Evolutionary conservation across 1,140 invertebrate species (phyloP), one percentile per base, ranked within the genome.

Genomic region (Bombyx mandarina): DNA sequence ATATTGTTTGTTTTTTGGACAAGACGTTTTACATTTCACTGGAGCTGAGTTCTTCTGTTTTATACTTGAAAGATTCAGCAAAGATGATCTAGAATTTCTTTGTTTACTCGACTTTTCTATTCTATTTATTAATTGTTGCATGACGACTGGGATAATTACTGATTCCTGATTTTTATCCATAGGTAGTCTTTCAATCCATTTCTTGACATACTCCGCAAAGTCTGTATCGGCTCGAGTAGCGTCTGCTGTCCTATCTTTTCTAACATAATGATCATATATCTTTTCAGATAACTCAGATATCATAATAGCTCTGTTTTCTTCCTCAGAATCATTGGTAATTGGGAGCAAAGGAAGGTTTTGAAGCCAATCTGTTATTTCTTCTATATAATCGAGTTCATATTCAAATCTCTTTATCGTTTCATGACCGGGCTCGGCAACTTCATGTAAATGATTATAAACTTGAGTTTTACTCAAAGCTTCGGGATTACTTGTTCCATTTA

Each of bases 281-380:
- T 68, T 69, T 56, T 75, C 63, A 35, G 71, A 56, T 26, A 78
- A 54, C 10, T 71, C 64, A 52, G 45, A 63, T 47, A 78, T 67
- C 63, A 71, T 72, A 54, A 51, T 58, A 22, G 64, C 55, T 46
- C 58, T 64, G 43, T 43, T 18, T 43, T 60, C 54, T 47, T 63
- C 46, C 12, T 57, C 50, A 43, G 65, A 51, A 26, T 54, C 46
- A 54, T 61, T 54, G 43, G 12, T 46, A 6, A 67, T 55, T 8
- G 67, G 50, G 45, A 63, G 10, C n/a, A 76, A 35, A 9, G 75
- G 71, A 35, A 78, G 53, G 62, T 71, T 71, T 50, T 70, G 66
- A 42, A 78, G 22, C 69, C 73, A 78, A 51, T 74, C 66, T 52
- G 58, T 54, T 52, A 78, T 70, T 58, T 74, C 69, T 61, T 69